Conservation (phyloP, 2,113 vertebrate species). For the Sylvilagus bachmani region DNA sequence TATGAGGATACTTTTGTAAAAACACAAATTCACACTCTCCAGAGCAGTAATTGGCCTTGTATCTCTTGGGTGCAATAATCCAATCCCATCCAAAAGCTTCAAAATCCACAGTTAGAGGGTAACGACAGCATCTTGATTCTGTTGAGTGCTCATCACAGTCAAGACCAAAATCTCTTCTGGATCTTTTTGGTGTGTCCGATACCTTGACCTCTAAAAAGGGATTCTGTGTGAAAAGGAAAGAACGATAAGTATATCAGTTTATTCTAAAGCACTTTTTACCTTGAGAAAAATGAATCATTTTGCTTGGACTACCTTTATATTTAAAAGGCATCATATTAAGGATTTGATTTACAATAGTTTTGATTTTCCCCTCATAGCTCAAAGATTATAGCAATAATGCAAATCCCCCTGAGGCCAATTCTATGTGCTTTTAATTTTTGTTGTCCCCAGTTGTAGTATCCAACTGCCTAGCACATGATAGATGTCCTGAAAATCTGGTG, state of each 20-base stretch:
- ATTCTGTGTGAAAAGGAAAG: slow-evolving; percentile 89
- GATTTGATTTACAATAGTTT: neutral
- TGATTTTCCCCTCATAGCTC: neutral
- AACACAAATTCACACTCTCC: slow-evolving; percentile 99
- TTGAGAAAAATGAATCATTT: slow-evolving; percentile 30
- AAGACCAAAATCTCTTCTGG: slow-evolving; percentile 94
- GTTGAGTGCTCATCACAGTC: slow-evolving; percentile 97
- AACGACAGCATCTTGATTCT: slow-evolving; percentile 97
- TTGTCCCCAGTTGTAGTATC: neutral
- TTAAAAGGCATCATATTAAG: slow-evolving; percentile 7
- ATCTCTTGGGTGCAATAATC: slow-evolving; percentile 99
- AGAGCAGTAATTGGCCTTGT: slow-evolving; percentile 99
- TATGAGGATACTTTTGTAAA: slow-evolving; percentile 98
- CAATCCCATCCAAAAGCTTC: slow-evolving; percentile 99
- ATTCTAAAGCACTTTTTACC: neutral
- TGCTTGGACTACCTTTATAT: neutral
- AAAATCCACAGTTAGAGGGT: slow-evolving; percentile 98
- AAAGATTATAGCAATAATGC: neutral
- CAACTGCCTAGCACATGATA: neutral
- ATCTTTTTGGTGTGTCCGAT: slow-evolving; percentile 94
- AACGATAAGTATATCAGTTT: slow-evolving; percentile 2
- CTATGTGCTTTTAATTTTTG: neutral
- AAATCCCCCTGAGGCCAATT: neutral
- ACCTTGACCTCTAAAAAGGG: slow-evolving; percentile 99
- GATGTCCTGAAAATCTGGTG: neutral